phyloP scores from a whole-genome alignment of 2,797 vertebrate genomes.

The Myotis planiceps region DNA sequence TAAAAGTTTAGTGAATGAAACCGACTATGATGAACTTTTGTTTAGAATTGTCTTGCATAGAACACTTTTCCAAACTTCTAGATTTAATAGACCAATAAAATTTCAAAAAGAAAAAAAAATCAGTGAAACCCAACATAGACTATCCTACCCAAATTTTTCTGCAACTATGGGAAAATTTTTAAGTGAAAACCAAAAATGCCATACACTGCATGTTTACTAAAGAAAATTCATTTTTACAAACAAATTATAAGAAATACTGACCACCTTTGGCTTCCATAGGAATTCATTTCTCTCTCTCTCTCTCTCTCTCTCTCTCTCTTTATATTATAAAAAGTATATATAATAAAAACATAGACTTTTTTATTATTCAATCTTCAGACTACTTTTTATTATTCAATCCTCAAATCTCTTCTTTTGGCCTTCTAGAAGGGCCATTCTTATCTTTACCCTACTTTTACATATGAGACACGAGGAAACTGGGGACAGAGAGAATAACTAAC shows the following conservation, averaged over 20 bases:
- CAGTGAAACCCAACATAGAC: neutral
- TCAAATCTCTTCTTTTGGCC: neutral
- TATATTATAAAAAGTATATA: too few species aligned
- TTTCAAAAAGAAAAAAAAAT: neutral
- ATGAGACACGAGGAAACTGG: neutral
- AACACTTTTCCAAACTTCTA: slow-evolving; percentile 1
- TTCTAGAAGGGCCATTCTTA: neutral
- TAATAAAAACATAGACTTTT: neutral
- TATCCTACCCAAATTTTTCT: neutral
- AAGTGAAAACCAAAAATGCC: neutral
- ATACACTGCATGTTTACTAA: neutral
- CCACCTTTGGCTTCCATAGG: neutral
- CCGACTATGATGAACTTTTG: neutral
- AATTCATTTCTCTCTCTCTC: neutral
- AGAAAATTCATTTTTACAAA: neutral
- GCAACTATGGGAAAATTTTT: neutral
- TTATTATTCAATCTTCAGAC: neutral
- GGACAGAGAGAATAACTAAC: neutral
- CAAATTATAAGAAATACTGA: neutral
- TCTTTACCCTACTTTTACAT: neutral
- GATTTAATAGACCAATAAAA: neutral
- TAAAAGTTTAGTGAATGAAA: neutral
- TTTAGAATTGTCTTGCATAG: neutral
- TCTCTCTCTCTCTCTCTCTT: too few species aligned
- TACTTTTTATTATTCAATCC: neutral